A percentile compares a stretch with the other conserved stretches of the same genome.
Conservation (phyloP, 1,140 invertebrate species). For the Tetranychus urticae region DNA sequence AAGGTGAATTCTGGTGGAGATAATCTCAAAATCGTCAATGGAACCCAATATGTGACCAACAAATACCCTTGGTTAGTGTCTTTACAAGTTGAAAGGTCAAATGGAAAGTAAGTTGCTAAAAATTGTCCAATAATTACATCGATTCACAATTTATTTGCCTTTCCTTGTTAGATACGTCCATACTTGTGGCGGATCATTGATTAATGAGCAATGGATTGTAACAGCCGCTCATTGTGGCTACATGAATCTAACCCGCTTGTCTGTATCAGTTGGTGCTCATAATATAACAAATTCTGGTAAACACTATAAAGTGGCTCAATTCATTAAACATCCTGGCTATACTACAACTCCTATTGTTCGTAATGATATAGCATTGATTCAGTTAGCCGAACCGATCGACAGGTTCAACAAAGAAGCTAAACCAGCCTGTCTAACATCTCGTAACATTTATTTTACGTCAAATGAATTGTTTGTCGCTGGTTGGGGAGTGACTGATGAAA, state of each 20-base stretch:
- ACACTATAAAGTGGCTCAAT: no score
- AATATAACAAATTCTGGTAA: no score
- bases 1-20: no score
- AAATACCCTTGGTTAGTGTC: not conserved
- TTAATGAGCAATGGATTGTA: slow-evolving; percentile 44
- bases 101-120: not conserved
- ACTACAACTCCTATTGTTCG: not conserved
- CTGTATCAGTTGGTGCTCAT: no score
- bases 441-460: not conserved
- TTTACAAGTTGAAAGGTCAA: not conserved
- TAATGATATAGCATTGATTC: slow-evolving; percentile 3
- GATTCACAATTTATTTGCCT: no score
- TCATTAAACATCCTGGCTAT: no score
- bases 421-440: slow-evolving; percentile 4
- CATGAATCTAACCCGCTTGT: not conserved
- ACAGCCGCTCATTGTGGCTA: slow-evolving; percentile 67
- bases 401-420: slow-evolving; percentile 2
- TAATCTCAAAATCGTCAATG: no score
- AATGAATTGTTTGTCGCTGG: not conserved
- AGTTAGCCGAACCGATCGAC: not conserved
- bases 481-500: not conserved
- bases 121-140: no score
- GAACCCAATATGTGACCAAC: not conserved
- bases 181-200: slow-evolving; percentile 48
- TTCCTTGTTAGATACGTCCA: not conserved